A percentile compares a stretch with the other conserved stretches of the same genome.
phyloP scores from a whole-genome alignment of 2,113 vertebrate genomes.

The Prunella fulvescens region DNA sequence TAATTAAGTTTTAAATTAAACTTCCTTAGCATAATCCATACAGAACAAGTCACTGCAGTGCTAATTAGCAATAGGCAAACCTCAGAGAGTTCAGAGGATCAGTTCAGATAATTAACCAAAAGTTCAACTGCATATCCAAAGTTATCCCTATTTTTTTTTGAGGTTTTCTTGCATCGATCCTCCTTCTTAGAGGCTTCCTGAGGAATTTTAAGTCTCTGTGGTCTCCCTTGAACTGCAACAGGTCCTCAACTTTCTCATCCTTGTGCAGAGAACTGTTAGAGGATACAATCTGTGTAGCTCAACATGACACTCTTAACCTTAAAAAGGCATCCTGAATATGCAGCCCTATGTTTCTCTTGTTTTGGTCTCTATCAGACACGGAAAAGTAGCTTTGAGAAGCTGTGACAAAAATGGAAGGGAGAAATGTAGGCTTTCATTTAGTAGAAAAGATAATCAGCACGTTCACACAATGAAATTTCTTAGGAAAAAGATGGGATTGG shows the following conservation, averaged over 20 bases:
- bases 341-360: neutral
- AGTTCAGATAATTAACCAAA: constrained; percentile 67
- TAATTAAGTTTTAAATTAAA: constrained; percentile 71
- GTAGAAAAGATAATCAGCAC: neutral
- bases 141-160: constrained; percentile 13
- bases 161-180: neutral
- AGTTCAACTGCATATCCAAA: constrained; percentile 58
- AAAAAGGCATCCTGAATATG: neutral
- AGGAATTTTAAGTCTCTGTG: neutral
- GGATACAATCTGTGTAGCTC: neutral
- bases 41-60: constrained; percentile 60
- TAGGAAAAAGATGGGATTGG: neutral
- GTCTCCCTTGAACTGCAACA: neutral
- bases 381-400: neutral
- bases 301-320: neutral
- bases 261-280: neutral
- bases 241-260: neutral
- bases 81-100: constrained; percentile 69
- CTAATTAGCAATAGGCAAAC: constrained; percentile 65
- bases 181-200: neutral
- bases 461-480: neutral
- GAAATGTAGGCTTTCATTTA: neutral
- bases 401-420: neutral
- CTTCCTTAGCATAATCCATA: constrained; percentile 64
- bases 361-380: neutral